Conservation (phyloP, 2,888 invertebrate genomes). For the Catocala sponsa region DNA sequence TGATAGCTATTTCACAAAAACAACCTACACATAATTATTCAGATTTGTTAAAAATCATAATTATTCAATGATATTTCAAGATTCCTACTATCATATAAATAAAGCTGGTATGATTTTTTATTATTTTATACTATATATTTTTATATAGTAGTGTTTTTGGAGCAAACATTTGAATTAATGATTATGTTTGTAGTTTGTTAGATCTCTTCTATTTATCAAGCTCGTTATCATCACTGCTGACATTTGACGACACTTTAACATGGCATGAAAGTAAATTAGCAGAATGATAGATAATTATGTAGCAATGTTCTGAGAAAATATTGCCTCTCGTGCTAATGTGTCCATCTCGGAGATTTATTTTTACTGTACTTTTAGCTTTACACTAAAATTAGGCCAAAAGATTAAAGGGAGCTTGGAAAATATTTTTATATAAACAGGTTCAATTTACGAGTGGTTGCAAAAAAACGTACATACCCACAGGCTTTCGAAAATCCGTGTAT, state of each 20-base stretch:
- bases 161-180: background rate
- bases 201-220: constrained; percentile 13
- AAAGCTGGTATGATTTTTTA: too few relatives aligned
- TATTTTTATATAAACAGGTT: too few relatives aligned
- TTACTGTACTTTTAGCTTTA: constrained; percentile 19
- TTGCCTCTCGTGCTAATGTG: constrained; percentile 15
- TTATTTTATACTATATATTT: too few relatives aligned
- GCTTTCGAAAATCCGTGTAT: constrained; percentile 22
- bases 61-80: too few relatives aligned
- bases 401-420: background rate
- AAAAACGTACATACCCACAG: background rate
- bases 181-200: constrained; percentile 3
- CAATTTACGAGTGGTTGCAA: background rate
- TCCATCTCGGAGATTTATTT: constrained; percentile 33
- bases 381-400: background rate
- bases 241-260: constrained; percentile 21
- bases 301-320: constrained; percentile 30
- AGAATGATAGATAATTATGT: constrained; percentile 15
- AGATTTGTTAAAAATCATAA: too few relatives aligned
- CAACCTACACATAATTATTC: too few relatives aligned
- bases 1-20: too few relatives aligned
- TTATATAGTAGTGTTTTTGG: too few relatives aligned
- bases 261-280: constrained; percentile 29
- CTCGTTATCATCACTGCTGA: constrained; percentile 24
- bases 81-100: too few relatives aligned